Evolutionary conservation across 2,888 invertebrate genomes (phyloP).

Genomic region (Plagiodera versicolora): DNA sequence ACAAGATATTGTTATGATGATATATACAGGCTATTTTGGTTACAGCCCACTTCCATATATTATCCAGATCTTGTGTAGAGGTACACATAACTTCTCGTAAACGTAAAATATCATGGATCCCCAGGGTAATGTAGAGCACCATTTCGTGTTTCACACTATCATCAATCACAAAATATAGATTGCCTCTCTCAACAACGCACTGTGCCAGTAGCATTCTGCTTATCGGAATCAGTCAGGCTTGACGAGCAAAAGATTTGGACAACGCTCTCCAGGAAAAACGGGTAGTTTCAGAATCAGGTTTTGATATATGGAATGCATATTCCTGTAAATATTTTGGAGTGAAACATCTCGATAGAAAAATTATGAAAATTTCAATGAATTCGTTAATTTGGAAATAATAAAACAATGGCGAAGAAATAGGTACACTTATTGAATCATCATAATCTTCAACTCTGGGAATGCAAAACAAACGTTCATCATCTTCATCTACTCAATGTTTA

Average conservation of each 20-base stretch:
- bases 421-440: not conserved
- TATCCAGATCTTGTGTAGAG: not conserved
- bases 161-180: conserved; percentile 47
- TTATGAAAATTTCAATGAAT: no score
- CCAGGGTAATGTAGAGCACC: conserved; percentile 42
- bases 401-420: no score
- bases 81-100: conserved; percentile 1
- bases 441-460: not conserved
- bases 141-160: conserved; percentile 39
- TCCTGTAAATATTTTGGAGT: no score
- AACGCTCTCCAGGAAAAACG: not conserved
- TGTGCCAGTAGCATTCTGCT: conserved; percentile 16
- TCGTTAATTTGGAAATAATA: no score
- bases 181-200: conserved; percentile 39
- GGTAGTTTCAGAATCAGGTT: no score
- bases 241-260: not conserved
- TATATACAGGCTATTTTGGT: no score
- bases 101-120: conserved; percentile 40
- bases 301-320: no score
- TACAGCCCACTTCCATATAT: not conserved
- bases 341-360: no score
- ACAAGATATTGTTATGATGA: no score
- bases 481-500: no score
- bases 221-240: conserved; percentile 9
- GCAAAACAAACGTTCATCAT: not conserved